Base-by-base conservation (phyloP, 2,113 vertebrate species). In the Oceanites oceanicus region DNA sequence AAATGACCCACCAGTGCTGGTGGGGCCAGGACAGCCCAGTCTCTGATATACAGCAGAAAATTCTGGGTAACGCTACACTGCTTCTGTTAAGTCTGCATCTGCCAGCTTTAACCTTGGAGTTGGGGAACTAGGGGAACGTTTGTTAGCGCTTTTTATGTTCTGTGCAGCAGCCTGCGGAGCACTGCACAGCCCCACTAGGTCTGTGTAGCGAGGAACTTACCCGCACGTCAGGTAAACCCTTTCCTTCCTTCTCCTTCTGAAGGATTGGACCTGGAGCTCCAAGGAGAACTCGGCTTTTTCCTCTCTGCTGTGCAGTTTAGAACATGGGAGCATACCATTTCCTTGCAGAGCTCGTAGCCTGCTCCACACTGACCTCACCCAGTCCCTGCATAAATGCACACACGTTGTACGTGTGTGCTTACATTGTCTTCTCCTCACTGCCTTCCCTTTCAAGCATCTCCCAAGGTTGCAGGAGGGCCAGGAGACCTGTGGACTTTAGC, bases 251-350 rank as follows among this genome's bases (percentile, higher is more conserved):
- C 47, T 77, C 29, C 21, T 88, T 34, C 45, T 30, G 45, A 81
- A 81, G 84, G 61, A 55, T 4, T 53, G 68, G 30, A 38, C 6
- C 4, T 10, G 7, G 36, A 59, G 20, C 71, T 94, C 40, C 22
- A 27, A 65, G 78, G 40, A 84, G 25, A 63, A 6, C 15, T 23
- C 1, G 9, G 8, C 22, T 7, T 47, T 76, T 88, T 42, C 34
- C 40, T 14, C 5, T 49, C 36, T 73, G 68, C 52, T 42, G 12
- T 40, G 49, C 66, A 40, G 19, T 76, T 59, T 6, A 17, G 71
- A 40, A 47, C 11, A 1, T n/a, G 42, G 68, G 68, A 86, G 20
- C 23, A 3, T 2, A 15, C 1, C 2, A 2, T 55, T 70, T 50
- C 20, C 34, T 18, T 42, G 27, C n/a, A 36, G 53, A 21, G 42